Percentiles rank a stretch among this genome's conserved stretches.
Conservation (phyloP, 2,113 vertebrate genomes). For the Chloropsis cyanopogon region DNA sequence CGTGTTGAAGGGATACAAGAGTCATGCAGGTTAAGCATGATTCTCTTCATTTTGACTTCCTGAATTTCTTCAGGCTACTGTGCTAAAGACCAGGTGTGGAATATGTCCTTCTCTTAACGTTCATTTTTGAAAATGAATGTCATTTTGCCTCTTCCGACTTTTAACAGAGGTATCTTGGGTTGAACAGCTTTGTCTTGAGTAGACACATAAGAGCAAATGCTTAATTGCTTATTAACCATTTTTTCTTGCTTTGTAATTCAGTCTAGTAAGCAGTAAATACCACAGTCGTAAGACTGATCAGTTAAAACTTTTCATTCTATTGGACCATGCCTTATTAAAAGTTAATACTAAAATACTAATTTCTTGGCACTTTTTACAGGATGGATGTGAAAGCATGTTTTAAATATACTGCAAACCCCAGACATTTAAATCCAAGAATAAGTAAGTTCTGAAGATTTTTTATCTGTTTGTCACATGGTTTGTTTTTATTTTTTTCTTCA, state of each 20-base stretch:
- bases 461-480: background rate
- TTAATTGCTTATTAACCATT: background rate
- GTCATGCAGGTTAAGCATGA: background rate
- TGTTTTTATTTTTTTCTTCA: background rate
- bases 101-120: background rate
- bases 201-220: background rate
- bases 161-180: background rate
- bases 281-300: background rate
- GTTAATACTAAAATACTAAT: background rate
- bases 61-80: background rate
- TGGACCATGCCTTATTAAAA: background rate
- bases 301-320: background rate
- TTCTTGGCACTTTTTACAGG: conserved; percentile 73
- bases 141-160: background rate
- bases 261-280: background rate
- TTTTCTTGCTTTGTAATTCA: background rate
- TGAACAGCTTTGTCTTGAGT: background rate
- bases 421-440: conserved; percentile 81
- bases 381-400: conserved; percentile 87
- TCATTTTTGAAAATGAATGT: background rate
- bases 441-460: conserved; percentile 75
- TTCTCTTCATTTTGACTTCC: background rate
- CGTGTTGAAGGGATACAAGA: background rate
- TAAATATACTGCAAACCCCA: conserved; percentile 82
- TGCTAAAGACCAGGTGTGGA: background rate